Conservation (phyloP, 2,797 vertebrate genomes). For the Phoxinus dragarum region DNA sequence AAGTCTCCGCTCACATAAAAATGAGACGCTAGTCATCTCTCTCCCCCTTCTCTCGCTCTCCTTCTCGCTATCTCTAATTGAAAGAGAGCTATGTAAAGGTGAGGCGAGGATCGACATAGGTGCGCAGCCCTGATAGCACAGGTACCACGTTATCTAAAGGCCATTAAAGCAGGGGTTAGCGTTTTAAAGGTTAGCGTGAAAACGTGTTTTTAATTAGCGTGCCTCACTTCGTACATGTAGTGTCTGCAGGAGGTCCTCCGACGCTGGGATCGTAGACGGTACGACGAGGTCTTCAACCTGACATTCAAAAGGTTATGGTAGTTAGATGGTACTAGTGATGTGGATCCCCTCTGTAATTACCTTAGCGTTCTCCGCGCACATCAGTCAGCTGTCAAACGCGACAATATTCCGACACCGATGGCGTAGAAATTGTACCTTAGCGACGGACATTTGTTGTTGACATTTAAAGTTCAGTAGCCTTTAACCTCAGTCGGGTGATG, state of each 20-base stretch:
- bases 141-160: constrained; percentile 72
- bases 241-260: constrained; percentile 26
- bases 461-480: constrained; percentile 61
- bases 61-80: constrained; percentile 55
- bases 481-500: constrained; percentile 20
- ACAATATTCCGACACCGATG: constrained; percentile 39
- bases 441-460: constrained; percentile 47
- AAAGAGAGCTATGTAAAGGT: constrained; percentile 56
- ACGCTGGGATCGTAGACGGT: not conserved
- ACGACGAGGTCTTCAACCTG: constrained; percentile 35
- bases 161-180: constrained; percentile 68
- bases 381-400: constrained; percentile 56
- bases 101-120: constrained; percentile 57
- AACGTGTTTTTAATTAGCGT: constrained; percentile 72
- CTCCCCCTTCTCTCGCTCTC: constrained; percentile 29
- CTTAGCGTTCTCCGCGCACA: constrained; percentile 42
- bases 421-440: constrained; percentile 27
- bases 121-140: constrained; percentile 56
- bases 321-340: constrained; percentile 47
- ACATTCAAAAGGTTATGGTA: constrained; percentile 56
- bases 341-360: constrained; percentile 50
- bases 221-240: constrained; percentile 32
- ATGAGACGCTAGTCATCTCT: constrained; percentile 53
- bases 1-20: constrained; percentile 66
- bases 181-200: constrained; percentile 75